Evolutionary conservation across 2,113 vertebrate species (phyloP).

Genomic region (human): GRCh38 chr15:59018501-59019000

Average conservation of each 20-base stretch:
- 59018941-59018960: neutral
- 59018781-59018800: slow-evolving; percentile 3
- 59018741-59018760: neutral
- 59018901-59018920: neutral
- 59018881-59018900: neutral
- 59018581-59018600: neutral
- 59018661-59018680: neutral
- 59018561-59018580: neutral
- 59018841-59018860: neutral
- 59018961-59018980: neutral
- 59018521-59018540: neutral
- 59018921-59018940: neutral
- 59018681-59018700: neutral
- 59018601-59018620: neutral
- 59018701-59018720: neutral
- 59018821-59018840: neutral
- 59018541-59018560: neutral
- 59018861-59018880: neutral
- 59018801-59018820: neutral
- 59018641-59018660: neutral
- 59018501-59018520: neutral
- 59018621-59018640: neutral
- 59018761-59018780: neutral
- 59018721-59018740: slow-evolving; percentile 28
- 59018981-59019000: neutral